A percentile compares a stretch with the other conserved stretches of the same genome.
These are phyloP conservation scores for Crotalus adamanteus DNA, from an alignment of 2,797 vertebrate species.

Conservation along the genomic window DNA sequence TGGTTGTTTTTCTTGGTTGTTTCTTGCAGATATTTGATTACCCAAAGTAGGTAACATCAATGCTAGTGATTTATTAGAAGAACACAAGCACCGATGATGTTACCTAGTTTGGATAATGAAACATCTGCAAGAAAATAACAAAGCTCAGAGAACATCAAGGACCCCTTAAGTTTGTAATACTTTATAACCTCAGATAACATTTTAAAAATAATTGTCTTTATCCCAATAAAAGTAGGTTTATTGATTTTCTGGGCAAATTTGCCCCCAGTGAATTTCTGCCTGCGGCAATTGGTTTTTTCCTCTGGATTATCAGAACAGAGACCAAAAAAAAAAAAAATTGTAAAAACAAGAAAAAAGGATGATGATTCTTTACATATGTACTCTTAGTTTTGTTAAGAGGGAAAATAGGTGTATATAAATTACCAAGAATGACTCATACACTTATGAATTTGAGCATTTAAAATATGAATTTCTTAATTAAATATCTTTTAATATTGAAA, in stretches of 20 bases:
- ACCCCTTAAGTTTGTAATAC: too few relatives aligned
- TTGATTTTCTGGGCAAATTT: background rate
- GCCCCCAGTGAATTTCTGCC: background rate
- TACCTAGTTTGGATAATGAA: too few relatives aligned
- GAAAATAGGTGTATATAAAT: accelerated
- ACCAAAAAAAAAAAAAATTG: accelerated
- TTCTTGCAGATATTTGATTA: too few relatives aligned
- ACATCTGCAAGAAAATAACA: too few relatives aligned
- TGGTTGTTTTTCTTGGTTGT: too few relatives aligned
- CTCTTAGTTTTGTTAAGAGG: background rate
- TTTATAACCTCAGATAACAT: background rate
- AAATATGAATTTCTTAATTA: background rate
- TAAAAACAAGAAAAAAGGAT: background rate
- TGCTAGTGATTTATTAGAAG: too few relatives aligned
- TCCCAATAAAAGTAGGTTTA: background rate
- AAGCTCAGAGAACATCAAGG: too few relatives aligned
- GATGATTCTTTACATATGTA: too few relatives aligned
- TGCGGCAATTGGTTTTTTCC: background rate
- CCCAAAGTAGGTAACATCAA: too few relatives aligned
- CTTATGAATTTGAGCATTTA: background rate
- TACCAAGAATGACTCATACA: background rate
- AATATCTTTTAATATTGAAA: background rate
- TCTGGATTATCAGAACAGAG: background rate
- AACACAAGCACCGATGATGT: too few relatives aligned
- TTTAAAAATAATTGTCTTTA: background rate